phyloP scores from a whole-genome alignment of 2,797 vertebrate genomes.

The Hyperoplus lanceolatus region DNA sequence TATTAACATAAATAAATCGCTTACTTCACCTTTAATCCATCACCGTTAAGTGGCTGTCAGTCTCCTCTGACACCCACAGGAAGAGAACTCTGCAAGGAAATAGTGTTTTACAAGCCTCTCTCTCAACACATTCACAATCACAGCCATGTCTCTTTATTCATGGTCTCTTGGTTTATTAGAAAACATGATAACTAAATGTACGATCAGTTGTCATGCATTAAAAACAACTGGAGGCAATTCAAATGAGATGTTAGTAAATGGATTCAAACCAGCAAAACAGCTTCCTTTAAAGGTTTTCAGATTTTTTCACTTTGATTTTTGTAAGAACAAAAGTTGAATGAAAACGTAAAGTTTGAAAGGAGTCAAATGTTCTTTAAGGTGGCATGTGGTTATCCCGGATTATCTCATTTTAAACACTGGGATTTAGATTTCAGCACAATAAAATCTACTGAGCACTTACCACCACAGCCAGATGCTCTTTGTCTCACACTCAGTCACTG shows the following conservation, averaged over 20 bases:
- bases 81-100: no score
- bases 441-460: slow-evolving; percentile 46
- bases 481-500: not conserved
- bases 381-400: no score
- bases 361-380: no score
- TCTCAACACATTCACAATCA: not conserved
- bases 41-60: slow-evolving; percentile 14
- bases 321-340: not conserved
- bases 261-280: not conserved
- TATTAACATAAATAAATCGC: no score
- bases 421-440: slow-evolving; percentile 36
- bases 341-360: not conserved
- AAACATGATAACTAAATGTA: not conserved
- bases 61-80: slow-evolving; percentile 2
- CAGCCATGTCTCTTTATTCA: slow-evolving; percentile 1
- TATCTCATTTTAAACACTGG: not conserved
- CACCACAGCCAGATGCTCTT: slow-evolving; percentile 35
- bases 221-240: not conserved
- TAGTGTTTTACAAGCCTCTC: not conserved
- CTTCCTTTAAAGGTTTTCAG: no score
- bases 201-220: not conserved
- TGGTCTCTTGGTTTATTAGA: not conserved
- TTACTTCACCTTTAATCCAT: slow-evolving; percentile 11
- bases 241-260: not conserved
- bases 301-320: not conserved